Evolutionary conservation across 64 coral and sea anemone genomes (phyloP).

Genomic region (Pocillopora damicornis): DNA sequence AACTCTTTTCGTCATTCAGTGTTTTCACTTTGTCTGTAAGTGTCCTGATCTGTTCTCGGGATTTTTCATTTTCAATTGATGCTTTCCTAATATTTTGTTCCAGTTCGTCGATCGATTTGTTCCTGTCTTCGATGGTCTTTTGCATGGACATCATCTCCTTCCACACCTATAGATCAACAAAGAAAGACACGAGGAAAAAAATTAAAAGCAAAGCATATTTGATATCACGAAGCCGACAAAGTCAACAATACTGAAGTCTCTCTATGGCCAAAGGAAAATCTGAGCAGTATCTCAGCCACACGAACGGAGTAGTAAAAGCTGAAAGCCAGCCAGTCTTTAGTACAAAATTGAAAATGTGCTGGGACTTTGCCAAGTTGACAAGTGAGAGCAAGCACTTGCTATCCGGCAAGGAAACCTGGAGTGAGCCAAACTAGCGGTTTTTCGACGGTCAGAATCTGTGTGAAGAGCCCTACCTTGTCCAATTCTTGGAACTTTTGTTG

Average conservation of each 20-base stretch:
- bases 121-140: conserved; percentile 47
- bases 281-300: too few relatives aligned
- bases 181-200: not conserved
- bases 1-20: not conserved
- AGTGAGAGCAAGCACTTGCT: too few relatives aligned
- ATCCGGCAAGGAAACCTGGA: too few relatives aligned
- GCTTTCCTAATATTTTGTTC: conserved; percentile 24
- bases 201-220: too few relatives aligned
- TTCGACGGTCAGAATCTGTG: not conserved
- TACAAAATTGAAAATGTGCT: too few relatives aligned
- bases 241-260: too few relatives aligned
- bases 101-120: conserved; percentile 32
- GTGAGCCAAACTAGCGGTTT: too few relatives aligned
- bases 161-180: conserved; percentile 6
- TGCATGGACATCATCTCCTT: conserved; percentile 51
- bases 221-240: too few relatives aligned
- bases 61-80: not conserved
- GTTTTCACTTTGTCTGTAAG: not conserved
- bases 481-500: conserved; percentile 60
- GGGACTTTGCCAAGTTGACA: too few relatives aligned
- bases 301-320: too few relatives aligned
- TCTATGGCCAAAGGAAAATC: too few relatives aligned
- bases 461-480: conserved; percentile 36
- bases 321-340: too few relatives aligned
- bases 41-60: not conserved